A percentile compares a stretch with the other conserved stretches of the same genome.
These are phyloP conservation scores for Solea senegalensis DNA, from an alignment of 2,113 vertebrate species.

Conservation along the genomic window DNA sequence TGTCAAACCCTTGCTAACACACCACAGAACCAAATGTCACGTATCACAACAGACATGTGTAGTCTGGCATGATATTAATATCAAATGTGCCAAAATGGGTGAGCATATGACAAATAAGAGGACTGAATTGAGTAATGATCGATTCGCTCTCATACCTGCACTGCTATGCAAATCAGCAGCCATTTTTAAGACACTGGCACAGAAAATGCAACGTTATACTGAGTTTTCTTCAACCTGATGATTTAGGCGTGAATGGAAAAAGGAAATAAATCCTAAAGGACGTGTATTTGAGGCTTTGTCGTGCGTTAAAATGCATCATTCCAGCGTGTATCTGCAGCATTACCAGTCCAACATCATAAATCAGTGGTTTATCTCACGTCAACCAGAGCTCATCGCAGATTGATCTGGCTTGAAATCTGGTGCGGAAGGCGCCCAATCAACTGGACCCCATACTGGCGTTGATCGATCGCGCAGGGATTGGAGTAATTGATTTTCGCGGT, in stretches of 20 bases:
- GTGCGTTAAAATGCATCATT: not conserved
- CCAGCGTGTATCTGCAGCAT: constrained; percentile 8
- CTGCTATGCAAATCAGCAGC: not conserved
- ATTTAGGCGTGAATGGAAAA: not conserved
- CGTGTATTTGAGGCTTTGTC: not conserved
- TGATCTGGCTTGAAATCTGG: constrained; percentile 7
- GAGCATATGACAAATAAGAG: too few relatives aligned
- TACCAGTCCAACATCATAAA: constrained; percentile 45
- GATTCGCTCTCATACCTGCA: not conserved
- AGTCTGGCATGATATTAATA: not conserved
- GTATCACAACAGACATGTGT: not conserved
- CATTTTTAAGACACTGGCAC: not conserved
- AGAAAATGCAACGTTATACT: not conserved
- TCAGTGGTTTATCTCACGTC: constrained; percentile 39
- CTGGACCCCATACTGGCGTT: not conserved
- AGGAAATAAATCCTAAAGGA: not conserved
- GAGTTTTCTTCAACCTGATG: not conserved
- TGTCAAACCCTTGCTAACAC: constrained; percentile 4
- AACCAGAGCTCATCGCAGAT: constrained; percentile 21
- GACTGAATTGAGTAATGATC: not conserved
- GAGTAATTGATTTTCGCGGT: constrained; percentile 36
- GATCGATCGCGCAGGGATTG: constrained; percentile 24
- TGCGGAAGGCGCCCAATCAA: constrained; percentile 3
- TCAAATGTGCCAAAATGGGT: too few relatives aligned
- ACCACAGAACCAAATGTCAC: not conserved